phyloP scores from a whole-genome alignment of 2,797 vertebrate genomes.

The Pangasius mekongensis region DNA sequence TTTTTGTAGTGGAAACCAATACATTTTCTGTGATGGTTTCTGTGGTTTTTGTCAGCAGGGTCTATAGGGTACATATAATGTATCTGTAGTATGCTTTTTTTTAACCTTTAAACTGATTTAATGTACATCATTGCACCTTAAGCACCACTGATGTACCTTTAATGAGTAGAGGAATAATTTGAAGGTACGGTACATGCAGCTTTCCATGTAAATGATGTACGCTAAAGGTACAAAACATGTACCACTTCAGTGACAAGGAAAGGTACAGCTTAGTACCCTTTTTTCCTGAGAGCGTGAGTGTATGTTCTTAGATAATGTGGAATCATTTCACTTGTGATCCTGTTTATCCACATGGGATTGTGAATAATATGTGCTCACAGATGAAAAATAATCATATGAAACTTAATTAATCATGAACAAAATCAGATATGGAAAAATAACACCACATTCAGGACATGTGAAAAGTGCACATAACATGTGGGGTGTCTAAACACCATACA shows the following conservation, averaged over 20 bases:
- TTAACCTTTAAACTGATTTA: background rate
- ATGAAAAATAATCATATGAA: background rate
- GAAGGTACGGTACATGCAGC: background rate
- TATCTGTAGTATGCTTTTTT: background rate
- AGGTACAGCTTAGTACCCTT: background rate
- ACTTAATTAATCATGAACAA: background rate
- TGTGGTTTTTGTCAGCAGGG: no score
- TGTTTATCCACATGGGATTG: background rate
- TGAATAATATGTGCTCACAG: background rate
- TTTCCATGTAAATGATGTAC: background rate
- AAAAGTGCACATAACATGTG: background rate
- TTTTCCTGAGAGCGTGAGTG: background rate
- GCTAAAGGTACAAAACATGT: background rate
- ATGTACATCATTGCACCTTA: background rate
- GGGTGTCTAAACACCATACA: background rate
- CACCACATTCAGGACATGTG: background rate
- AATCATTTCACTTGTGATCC: background rate
- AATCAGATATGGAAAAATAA: background rate
- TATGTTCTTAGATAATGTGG: background rate
- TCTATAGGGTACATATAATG: background rate
- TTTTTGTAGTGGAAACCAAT: no score
- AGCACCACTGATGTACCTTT: background rate
- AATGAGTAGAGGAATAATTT: background rate
- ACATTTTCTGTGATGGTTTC: no score
- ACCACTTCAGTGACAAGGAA: background rate